phyloP scores from a whole-genome alignment of 2,888 invertebrate genomes.

The Patella depressa region DNA sequence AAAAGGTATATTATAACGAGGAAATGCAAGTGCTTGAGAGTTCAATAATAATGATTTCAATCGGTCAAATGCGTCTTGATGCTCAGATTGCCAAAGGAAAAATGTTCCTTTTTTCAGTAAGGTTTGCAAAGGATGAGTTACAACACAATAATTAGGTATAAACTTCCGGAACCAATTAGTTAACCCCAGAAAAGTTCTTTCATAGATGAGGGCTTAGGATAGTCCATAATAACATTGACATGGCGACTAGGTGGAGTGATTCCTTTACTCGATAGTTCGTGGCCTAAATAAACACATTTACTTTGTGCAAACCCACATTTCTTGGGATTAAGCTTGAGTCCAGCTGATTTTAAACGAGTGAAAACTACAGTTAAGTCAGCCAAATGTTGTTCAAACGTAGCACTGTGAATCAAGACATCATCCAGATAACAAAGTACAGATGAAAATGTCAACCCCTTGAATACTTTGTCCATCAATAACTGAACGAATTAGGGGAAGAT shows the following conservation, averaged over 20 bases:
- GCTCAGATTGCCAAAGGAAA: slow-evolving; percentile 23
- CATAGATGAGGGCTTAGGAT: slow-evolving; percentile 12
- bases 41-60: slow-evolving; percentile 13
- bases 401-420: too few species aligned
- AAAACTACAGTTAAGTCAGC: too few species aligned
- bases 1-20: slow-evolving; percentile 23
- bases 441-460: slow-evolving; percentile 28
- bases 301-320: slow-evolving; percentile 27
- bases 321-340: slow-evolving; percentile 23
- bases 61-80: slow-evolving; percentile 11
- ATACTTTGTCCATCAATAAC: slow-evolving; percentile 36
- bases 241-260: slow-evolving; percentile 16
- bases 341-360: too few species aligned
- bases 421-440: too few species aligned
- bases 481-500: slow-evolving; percentile 33
- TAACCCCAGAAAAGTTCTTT: slow-evolving; percentile 32
- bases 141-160: slow-evolving; percentile 25
- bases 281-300: slow-evolving; percentile 26
- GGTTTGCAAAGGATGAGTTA: slow-evolving; percentile 15
- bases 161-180: slow-evolving; percentile 32
- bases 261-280: slow-evolving; percentile 25
- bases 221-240: slow-evolving; percentile 14
- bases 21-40: slow-evolving; percentile 23
- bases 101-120: slow-evolving; percentile 17
- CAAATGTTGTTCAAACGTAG: too few species aligned